These are phyloP conservation scores for Xiphophorus hellerii DNA, from an alignment of 2,113 vertebrate species.

Conservation along the genomic window DNA sequence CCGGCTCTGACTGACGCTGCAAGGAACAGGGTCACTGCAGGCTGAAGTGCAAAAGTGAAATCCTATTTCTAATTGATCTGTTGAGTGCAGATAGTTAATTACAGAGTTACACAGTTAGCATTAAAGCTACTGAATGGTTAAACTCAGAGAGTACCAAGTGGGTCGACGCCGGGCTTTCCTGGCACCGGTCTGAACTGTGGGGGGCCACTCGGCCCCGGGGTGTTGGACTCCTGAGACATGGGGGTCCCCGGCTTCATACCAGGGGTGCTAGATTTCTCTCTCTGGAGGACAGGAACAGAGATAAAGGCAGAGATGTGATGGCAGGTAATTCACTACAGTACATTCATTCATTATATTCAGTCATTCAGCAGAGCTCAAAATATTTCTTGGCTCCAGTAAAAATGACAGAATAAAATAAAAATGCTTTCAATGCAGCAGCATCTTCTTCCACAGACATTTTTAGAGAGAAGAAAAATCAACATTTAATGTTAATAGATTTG, in stretches of 20 bases:
- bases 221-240: slow-evolving; percentile 84
- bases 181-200: slow-evolving; percentile 83
- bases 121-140: background rate
- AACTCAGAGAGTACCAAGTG: slow-evolving; percentile 78
- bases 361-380: background rate
- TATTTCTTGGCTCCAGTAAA: background rate
- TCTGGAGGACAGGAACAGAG: slow-evolving; percentile 65
- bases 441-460: background rate
- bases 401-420: too few species aligned
- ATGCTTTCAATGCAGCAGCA: background rate
- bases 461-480: too few species aligned
- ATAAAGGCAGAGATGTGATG: background rate
- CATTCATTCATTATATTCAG: too few species aligned
- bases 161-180: slow-evolving; percentile 83
- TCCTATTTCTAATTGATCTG: slow-evolving; percentile 22
- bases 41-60: slow-evolving; percentile 27
- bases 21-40: slow-evolving; percentile 24
- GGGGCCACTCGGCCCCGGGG: slow-evolving; percentile 81
- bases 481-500: background rate
- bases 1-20: slow-evolving; percentile 19
- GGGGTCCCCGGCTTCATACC: slow-evolving; percentile 90
- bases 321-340: too few species aligned
- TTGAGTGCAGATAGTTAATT: background rate
- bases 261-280: slow-evolving; percentile 90
- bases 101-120: background rate